Conservation (phyloP, 2,113 vertebrate genomes). For the Anolis carolinensis region DNA sequence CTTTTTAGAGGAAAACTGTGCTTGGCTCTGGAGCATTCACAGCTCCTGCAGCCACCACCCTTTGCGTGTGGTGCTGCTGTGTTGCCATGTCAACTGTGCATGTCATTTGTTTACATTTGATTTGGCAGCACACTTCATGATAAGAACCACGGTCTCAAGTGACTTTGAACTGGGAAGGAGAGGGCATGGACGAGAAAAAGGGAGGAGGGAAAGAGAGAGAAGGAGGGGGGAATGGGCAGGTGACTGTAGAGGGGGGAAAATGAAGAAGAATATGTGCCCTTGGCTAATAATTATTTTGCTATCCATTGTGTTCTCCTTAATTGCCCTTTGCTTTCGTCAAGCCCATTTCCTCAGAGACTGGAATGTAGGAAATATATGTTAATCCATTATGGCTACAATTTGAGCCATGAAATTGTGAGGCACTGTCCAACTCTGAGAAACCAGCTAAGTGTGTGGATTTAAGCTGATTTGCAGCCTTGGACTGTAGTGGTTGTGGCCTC, state of each 20-base stretch:
- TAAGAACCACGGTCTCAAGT: constrained; percentile 72
- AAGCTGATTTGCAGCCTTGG: background rate
- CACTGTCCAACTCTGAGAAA: background rate
- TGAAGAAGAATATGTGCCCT: background rate
- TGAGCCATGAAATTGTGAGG: constrained; percentile 13
- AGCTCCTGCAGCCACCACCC: constrained; percentile 25
- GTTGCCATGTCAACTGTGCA: constrained; percentile 77
- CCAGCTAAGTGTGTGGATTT: background rate
- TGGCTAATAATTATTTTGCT: constrained; percentile 3
- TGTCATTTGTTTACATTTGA: constrained; percentile 77
- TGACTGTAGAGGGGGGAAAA: background rate
- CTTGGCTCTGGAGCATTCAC: constrained; percentile 64
- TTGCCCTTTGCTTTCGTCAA: rapidly evolving
- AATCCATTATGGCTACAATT: background rate
- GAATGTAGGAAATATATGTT: constrained; percentile 22
- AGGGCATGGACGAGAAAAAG: constrained; percentile 10
- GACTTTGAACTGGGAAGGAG: constrained; percentile 59
- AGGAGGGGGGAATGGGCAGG: constrained; percentile 27
- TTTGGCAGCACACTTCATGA: constrained; percentile 72
- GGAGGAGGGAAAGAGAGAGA: background rate
- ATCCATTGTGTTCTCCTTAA: rapidly evolving
- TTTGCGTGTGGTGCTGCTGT: constrained; percentile 68
- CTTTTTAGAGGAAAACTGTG: constrained; percentile 54
- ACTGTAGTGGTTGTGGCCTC: background rate
- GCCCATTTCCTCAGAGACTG: constrained; percentile 24